Evolutionary conservation across 2,113 vertebrate genomes (phyloP).

Genomic region (Hypanus sabinus): DNA sequence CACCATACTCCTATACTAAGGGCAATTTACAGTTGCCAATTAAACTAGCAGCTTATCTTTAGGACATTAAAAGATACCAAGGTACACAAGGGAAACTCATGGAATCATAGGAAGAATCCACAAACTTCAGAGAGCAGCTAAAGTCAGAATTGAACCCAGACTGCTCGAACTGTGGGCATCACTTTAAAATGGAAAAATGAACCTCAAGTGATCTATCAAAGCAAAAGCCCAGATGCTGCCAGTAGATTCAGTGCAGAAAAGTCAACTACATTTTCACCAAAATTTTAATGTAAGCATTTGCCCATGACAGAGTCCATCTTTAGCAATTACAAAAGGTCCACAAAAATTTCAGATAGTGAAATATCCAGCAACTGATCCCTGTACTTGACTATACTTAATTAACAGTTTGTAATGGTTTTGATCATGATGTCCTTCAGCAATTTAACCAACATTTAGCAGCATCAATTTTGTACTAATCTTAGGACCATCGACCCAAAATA

Average conservation of each 20-base stretch:
- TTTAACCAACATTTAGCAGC: not conserved
- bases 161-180: slow-evolving; percentile 26
- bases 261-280: not conserved
- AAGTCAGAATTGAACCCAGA: too few species aligned
- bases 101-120: too few species aligned
- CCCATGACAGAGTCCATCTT: not conserved
- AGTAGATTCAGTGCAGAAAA: not conserved
- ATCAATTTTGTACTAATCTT: not conserved
- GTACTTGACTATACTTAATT: not conserved
- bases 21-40: too few species aligned
- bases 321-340: not conserved
- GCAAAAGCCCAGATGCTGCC: not conserved
- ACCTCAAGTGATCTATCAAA: not conserved
- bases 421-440: not conserved
- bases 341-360: not conserved
- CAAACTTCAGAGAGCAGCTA: too few species aligned
- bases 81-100: too few species aligned
- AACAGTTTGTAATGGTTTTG: not conserved
- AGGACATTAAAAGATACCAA: too few species aligned
- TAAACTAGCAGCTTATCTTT: too few species aligned
- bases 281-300: not conserved
- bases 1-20: too few species aligned
- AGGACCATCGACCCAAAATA: not conserved
- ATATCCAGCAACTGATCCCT: not conserved
- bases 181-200: not conserved